phyloP scores from a whole-genome alignment of 1,140 invertebrate genomes.

The Cyclargus thomasi region DNA sequence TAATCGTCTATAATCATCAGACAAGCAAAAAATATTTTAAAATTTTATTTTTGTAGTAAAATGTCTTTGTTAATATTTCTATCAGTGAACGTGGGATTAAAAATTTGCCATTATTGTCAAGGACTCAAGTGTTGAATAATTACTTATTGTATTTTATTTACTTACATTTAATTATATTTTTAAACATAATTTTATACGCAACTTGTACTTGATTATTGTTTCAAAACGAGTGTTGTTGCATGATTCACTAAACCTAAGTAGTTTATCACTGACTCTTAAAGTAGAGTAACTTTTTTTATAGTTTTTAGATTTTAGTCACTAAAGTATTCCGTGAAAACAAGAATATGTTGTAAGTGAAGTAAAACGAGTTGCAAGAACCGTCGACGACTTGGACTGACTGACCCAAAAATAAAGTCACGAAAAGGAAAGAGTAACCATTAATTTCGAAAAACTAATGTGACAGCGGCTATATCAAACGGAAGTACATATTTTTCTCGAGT shows the following conservation, averaged over 20 bases:
- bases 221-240: not conserved
- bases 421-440: conserved; percentile 2
- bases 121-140: not conserved
- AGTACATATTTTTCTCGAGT: not conserved
- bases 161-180: not conserved
- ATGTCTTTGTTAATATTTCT: not conserved
- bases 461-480: conserved; percentile 6
- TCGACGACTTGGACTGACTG: conserved; percentile 1
- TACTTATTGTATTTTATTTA: conserved; percentile 1
- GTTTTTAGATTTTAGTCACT: no score
- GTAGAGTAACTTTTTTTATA: no score
- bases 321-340: no score
- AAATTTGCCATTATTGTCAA: not conserved
- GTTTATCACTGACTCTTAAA: no score
- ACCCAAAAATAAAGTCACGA: not conserved
- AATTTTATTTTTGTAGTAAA: not conserved
- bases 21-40: no score
- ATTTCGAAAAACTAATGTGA: not conserved
- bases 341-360: no score
- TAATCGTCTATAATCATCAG: no score
- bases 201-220: not conserved
- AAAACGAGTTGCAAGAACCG: not conserved
- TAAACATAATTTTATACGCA: not conserved
- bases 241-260: no score
- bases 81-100: not conserved